phyloP scores from a whole-genome alignment of 2,888 invertebrate genomes.

The Dryococelus australis region DNA sequence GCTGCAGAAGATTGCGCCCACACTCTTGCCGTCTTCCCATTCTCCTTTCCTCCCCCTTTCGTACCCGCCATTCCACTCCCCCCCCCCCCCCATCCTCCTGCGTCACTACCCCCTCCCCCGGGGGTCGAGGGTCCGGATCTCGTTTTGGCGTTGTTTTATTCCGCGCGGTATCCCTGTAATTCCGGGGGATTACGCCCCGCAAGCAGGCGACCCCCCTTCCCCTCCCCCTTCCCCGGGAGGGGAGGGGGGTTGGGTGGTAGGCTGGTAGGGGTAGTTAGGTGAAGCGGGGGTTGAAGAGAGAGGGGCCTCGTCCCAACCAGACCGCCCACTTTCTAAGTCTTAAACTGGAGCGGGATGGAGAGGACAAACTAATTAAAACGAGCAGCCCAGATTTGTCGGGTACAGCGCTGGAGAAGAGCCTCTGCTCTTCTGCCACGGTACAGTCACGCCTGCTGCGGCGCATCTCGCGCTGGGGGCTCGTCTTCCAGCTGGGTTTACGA shows the following conservation, averaged over 20 bases:
- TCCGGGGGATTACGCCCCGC: conserved; percentile 28
- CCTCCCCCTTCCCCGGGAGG: background rate
- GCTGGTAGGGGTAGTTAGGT: no score
- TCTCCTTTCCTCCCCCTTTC: background rate
- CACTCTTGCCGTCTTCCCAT: background rate
- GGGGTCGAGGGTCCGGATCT: conserved; percentile 19
- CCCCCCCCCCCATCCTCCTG: background rate
- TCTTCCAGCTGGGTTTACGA: no score
- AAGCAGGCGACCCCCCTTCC: background rate
- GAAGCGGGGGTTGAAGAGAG: background rate
- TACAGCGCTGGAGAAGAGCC: background rate
- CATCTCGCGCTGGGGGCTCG: no score
- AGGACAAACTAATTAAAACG: conserved; percentile 44
- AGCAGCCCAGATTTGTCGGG: conserved; percentile 40
- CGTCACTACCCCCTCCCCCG: background rate
- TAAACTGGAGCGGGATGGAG: conserved; percentile 37
- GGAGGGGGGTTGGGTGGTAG: background rate
- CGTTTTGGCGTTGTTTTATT: conserved; percentile 38
- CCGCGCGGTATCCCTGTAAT: conserved; percentile 32
- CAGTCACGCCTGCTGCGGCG: background rate
- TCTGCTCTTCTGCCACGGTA: conserved; percentile 22
- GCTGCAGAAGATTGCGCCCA: background rate
- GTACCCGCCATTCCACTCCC: background rate
- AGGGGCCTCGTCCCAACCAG: background rate
- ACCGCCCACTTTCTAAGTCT: conserved; percentile 32